Evolutionary conservation across 2,797 vertebrate species (phyloP), one percentile per base, ranked within the genome.

Genomic region (Pipistrellus pygmaeus): DNA sequence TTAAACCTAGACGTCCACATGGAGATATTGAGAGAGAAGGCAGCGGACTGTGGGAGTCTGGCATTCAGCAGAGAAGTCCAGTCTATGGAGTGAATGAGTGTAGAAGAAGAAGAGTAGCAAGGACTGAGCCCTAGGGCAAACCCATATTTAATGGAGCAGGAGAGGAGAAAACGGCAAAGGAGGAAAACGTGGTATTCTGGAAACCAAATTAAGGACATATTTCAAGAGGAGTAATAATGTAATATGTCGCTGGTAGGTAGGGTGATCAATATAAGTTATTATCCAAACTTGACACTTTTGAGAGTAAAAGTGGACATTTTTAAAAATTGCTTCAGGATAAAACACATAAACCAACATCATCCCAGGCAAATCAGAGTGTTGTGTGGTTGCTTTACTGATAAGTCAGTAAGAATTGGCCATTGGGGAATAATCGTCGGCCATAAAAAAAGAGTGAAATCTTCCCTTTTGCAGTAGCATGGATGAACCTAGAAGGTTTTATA

Each of bases 271-370:
- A 44, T 78, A n/a, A 71, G 4, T 76, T 84, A 51, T 27, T 88
- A 32, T 71, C 62, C 53, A 95, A 57, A 81, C 41, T 66, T n/a
- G 7, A 60, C 21, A 90, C 60, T 96, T 89, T 46, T 55, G 27
- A 85, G 78, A 80, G 27, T 75, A 48, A 75, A 80, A 73, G 20
- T 80, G 48, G 57, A 17, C 35, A 25, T 66, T 68, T 27, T 46
- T 75, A 53, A 60, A 51, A 75, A 85, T 72, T 76, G 17, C 32
- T 92, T 21, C 23, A 62, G 77, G 32, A 35, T 68, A 38, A 90
- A 44, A 88, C 35, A 81, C 14, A 27, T 27, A 51, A 73, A 55
- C 78, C 48, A 75, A 48, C 57, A 83, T 75, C 15, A 1, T 75
- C 60, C 66, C 51, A 53, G 30, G 72, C 44, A 80, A 75, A 57